Evolutionary conservation across 2,797 vertebrate species (phyloP), one percentile per base, ranked within the genome.

Genomic region (Pyrocephalus nanus): DNA sequence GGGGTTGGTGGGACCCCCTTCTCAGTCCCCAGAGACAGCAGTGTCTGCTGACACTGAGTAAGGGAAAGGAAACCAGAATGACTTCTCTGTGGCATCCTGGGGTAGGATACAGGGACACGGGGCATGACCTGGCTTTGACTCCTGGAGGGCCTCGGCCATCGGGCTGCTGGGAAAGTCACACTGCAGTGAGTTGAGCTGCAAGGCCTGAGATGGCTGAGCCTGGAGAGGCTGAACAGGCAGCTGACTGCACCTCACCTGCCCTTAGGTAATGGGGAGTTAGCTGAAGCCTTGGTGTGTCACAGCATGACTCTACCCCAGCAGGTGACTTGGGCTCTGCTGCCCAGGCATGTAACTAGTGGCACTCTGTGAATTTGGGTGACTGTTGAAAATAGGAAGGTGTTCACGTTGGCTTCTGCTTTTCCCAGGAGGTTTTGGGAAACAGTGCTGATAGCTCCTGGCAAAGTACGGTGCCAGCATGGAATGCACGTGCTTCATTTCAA

Each of bases 281-380:
- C 42, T 23, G 77, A 2, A 48, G 47, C 58, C 51, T 17, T 4
- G 14, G 51, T 36, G 5, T 21, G 67, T n/a, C 72, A 16, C 20
- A 9, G 51, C 53, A 1, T 2, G 40, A 79, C 64, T 23, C 47
- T 34, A 6, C 25, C 3, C 25, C 60, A 36, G 67, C 48, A 22
- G 43, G 11, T 1, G 51, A 88, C 88, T 29, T 1, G 1, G 77
- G 58, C 66, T 81, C 71, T 66, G 70, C 89, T 45, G 47, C 65
- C 74, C 23, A 3, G 25, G 1, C 2, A 2, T 0, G 0, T 26
- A 51, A 72, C 43, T 18, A 3, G 43, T 7, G 4, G 55, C 79
- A 12, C 27, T 58, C 48, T 3, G 6, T n/a, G 75, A 9, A 7
- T 36, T 32, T n/a, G 61, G 42, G 51, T 61, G 81, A 69, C 72